These are phyloP conservation scores for Frankliniella fusca DNA, from an alignment of 2,888 invertebrate species.

Conservation along the genomic window DNA sequence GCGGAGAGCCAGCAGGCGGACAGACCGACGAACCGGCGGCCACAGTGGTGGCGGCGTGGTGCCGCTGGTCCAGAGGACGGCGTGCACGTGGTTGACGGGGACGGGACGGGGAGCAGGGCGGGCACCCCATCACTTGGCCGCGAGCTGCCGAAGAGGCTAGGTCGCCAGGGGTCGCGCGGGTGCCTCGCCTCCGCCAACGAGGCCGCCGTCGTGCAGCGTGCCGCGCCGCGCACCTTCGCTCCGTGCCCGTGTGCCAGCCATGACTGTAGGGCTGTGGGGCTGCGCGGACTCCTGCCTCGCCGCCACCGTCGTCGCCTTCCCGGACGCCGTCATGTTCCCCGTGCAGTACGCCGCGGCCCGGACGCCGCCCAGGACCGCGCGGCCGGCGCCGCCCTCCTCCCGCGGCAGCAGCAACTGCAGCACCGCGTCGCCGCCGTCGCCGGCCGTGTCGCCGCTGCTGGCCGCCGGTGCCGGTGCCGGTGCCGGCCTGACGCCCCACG, in stretches of 20 bases:
- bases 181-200: background rate
- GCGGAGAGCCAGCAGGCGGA: background rate
- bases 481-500: background rate
- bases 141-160: slow-evolving; percentile 26
- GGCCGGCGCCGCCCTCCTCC: background rate
- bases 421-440: slow-evolving; percentile 1
- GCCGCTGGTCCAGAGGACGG: slow-evolving; percentile 10
- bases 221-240: slow-evolving; percentile 27
- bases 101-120: background rate
- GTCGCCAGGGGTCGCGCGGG: background rate
- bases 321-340: slow-evolving; percentile 12
- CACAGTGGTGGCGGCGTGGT: background rate
- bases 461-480: background rate
- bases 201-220: background rate
- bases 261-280: slow-evolving; percentile 20
- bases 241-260: background rate
- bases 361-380: background rate
- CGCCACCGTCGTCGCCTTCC: slow-evolving; percentile 5
- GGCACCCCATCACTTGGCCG: slow-evolving; percentile 28
- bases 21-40: background rate
- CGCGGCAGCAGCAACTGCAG: slow-evolving; percentile 7
- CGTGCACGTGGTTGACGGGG: background rate
- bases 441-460: background rate
- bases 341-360: background rate
- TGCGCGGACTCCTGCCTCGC: background rate